Evolutionary conservation across 1,140 invertebrate genomes (phyloP).

Genomic region (Frieseomelitta varia): DNA sequence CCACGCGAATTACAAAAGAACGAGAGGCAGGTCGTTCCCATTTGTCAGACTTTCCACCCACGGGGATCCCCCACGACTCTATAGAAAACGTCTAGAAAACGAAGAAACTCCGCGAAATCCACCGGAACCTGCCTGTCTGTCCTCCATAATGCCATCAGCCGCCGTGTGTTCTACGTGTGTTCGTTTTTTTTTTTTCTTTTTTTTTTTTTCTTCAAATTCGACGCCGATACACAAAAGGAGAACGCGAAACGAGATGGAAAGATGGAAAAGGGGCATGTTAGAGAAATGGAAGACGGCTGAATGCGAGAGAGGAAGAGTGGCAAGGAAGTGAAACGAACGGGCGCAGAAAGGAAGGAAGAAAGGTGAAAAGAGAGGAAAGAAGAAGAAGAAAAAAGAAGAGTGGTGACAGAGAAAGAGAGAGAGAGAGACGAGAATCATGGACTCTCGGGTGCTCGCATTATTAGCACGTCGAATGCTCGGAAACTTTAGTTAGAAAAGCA

Average conservation of each 20-base stretch:
- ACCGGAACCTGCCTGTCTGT: no score
- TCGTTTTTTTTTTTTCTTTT: background rate
- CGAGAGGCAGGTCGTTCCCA: background rate
- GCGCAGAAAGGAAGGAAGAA: slow-evolving; percentile 2
- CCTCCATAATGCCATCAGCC: no score
- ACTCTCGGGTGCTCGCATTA: slow-evolving; percentile 50
- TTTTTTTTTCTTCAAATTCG: background rate
- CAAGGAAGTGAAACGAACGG: slow-evolving; percentile 25
- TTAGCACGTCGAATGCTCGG: slow-evolving; percentile 66
- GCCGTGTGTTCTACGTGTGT: background rate
- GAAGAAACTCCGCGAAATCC: background rate
- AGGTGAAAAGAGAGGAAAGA: background rate
- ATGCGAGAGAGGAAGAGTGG: slow-evolving; percentile 10
- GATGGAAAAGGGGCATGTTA: background rate
- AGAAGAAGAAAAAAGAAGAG: background rate
- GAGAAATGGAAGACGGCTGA: slow-evolving; percentile 18
- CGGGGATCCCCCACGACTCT: no score
- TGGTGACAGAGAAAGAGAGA: slow-evolving; percentile 1
- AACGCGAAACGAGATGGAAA: background rate
- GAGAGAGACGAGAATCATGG: slow-evolving; percentile 2
- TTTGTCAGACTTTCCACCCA: background rate
- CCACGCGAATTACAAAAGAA: no score
- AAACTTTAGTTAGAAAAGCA: slow-evolving; percentile 60
- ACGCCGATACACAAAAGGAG: background rate
- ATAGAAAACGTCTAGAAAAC: background rate